A percentile compares a stretch with the other conserved stretches of the same genome.
These are phyloP conservation scores for Nasonia oneida DNA, from an alignment of 2,888 invertebrate genomes.

Conservation along the genomic window DNA sequence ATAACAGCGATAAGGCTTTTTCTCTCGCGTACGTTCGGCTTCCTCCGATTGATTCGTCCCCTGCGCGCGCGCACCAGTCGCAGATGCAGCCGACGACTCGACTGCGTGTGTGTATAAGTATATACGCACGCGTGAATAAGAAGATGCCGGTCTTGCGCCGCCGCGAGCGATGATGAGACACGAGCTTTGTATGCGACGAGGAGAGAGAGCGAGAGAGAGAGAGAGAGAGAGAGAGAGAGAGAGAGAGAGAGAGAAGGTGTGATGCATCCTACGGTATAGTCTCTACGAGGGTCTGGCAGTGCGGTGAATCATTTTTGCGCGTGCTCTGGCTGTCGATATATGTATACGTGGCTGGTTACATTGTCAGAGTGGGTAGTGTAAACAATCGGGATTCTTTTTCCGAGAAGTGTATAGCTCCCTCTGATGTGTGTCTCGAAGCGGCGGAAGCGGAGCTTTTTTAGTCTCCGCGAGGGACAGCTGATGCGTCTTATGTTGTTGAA, in stretches of 20 bases:
- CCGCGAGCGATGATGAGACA: not conserved
- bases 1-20: not conserved
- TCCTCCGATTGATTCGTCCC: conserved; percentile 7
- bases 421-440: not conserved
- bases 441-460: conserved; percentile 4
- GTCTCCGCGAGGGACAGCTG: not conserved
- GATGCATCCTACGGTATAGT: not conserved
- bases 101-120: not conserved
- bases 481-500: not conserved
- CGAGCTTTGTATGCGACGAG: conserved; percentile 4
- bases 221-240: too few relatives aligned
- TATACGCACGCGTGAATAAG: not conserved
- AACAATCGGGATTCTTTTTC: conserved; percentile 4
- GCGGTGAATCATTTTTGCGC: not conserved
- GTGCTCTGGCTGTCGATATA: not conserved
- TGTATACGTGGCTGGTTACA: not conserved
- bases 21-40: not conserved
- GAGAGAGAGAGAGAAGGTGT: too few relatives aligned
- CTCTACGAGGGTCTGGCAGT: not conserved
- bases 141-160: not conserved
- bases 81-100: not conserved
- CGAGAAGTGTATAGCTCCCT: not conserved
- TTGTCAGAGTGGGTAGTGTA: not conserved
- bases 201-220: too few relatives aligned
- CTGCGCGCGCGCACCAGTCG: not conserved